Evolutionary conservation across 2,113 vertebrate genomes (phyloP), one percentile per base, ranked within the genome.

Genomic region (Oriolus oriolus): DNA sequence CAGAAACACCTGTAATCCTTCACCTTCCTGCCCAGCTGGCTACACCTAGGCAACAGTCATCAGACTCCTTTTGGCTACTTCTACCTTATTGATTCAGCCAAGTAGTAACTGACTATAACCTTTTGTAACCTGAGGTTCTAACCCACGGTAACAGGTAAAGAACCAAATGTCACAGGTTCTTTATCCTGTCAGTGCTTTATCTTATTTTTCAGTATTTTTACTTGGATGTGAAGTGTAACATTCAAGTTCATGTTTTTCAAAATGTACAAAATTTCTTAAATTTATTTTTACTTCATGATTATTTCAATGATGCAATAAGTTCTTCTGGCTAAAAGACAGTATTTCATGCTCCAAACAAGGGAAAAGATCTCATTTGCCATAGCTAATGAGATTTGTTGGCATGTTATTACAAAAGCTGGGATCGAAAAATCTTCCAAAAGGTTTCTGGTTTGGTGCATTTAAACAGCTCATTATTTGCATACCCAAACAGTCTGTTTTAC

Each of bases 351-450:
- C 41, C 73, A 87, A 86, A 87, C 52, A 52, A 81, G 60, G 56
- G 20, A 86, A 75, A 76, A 80, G 22, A 94, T 68, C 64, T 93
- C 65, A 84, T 93, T 65, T 90, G 80, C 76, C 56, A 64, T 49
- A 91, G 89, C 76, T 81, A 94, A 95, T 6, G 21, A 92, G 76
- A 94, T 84, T 78, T 84, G 77, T n/a, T 86, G 60, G 60, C 30
- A 68, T 71, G 75, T 94, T 66, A 87, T 87, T 84, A 84, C 22
- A 89, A 87, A 93, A 92, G 57, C 30, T 18, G 53, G 16, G 44
- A 79, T 45, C 61, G 68, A 75, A 91, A 87, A 84, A 68, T 60
- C 68, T 88, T 92, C 50, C 37, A 27, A 90, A 88, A 81, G 75
- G 56, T 75, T 91, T 96, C 90, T 86, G 35, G 12, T 47, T 90